phyloP scores from a whole-genome alignment of 2,888 invertebrate genomes.

The Chromoteleia sp. region DNA sequence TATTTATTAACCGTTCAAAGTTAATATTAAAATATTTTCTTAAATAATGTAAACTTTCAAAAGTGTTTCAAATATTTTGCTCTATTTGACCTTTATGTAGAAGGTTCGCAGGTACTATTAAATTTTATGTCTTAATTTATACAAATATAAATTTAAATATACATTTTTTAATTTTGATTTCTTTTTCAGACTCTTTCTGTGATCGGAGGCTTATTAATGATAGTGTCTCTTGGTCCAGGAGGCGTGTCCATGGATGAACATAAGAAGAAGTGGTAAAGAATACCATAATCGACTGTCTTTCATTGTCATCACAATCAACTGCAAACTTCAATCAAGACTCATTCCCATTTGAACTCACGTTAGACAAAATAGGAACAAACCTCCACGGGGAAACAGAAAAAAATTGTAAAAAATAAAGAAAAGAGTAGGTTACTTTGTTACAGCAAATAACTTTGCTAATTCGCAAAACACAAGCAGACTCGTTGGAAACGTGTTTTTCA shows the following conservation, averaged over 20 bases:
- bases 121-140: too few species aligned
- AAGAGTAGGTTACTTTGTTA: too few species aligned
- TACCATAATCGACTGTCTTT: constrained; percentile 44
- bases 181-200: constrained; percentile 96
- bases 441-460: constrained; percentile 6
- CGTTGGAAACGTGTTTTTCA: neutral
- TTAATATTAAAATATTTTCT: too few species aligned
- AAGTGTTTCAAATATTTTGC: too few species aligned
- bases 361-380: constrained; percentile 2
- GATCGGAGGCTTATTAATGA: constrained; percentile 98
- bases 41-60: too few species aligned
- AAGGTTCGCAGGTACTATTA: too few species aligned
- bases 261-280: constrained; percentile 97
- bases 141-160: too few species aligned
- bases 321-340: constrained; percentile 72
- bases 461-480: neutral
- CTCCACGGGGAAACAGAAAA: constrained; percentile 11
- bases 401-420: constrained; percentile 10
- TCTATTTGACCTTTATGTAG: too few species aligned
- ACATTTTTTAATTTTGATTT: neutral
- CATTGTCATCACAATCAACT: constrained; percentile 42
- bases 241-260: constrained; percentile 99
- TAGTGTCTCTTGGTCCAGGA: constrained; percentile 98
- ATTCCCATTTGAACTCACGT: constrained; percentile 68
- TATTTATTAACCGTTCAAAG: too few species aligned